These are phyloP conservation scores for Falco punctatus DNA, from an alignment of 2,113 vertebrate genomes.

Conservation along the genomic window DNA sequence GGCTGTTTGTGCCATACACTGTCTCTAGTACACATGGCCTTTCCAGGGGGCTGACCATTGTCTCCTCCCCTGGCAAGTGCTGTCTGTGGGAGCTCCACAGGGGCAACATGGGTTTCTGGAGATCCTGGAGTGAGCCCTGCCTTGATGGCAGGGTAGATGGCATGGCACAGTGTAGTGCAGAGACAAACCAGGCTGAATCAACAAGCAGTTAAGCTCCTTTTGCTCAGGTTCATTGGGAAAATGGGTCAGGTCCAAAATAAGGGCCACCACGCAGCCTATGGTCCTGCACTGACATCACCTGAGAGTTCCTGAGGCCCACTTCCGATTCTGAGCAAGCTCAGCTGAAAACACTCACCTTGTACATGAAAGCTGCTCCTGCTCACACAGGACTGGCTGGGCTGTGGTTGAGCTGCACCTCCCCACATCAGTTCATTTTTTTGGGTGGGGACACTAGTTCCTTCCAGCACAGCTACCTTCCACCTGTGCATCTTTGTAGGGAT, in stretches of 20 bases:
- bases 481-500: not conserved
- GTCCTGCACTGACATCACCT: not conserved
- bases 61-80: not conserved
- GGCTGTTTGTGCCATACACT: not conserved
- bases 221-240: not conserved
- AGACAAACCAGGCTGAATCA: not conserved
- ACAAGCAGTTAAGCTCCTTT: not conserved
- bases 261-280: not conserved
- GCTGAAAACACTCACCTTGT: not conserved
- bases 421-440: not conserved
- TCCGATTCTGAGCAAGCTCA: not conserved
- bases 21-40: not conserved
- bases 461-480: not conserved
- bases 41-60: not conserved
- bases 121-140: not conserved
- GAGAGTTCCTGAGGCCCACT: not conserved
- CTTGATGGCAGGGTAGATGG: not conserved
- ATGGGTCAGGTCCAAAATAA: not conserved
- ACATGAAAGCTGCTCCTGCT: not conserved
- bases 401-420: not conserved
- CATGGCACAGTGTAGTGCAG: fast-evolving
- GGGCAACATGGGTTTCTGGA: not conserved
- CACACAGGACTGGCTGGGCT: not conserved
- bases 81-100: not conserved
- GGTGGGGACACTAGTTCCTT: not conserved